These are phyloP conservation scores for Sebastes goodei DNA, from an alignment of 2,797 vertebrate genomes.

Conservation along the genomic window DNA sequence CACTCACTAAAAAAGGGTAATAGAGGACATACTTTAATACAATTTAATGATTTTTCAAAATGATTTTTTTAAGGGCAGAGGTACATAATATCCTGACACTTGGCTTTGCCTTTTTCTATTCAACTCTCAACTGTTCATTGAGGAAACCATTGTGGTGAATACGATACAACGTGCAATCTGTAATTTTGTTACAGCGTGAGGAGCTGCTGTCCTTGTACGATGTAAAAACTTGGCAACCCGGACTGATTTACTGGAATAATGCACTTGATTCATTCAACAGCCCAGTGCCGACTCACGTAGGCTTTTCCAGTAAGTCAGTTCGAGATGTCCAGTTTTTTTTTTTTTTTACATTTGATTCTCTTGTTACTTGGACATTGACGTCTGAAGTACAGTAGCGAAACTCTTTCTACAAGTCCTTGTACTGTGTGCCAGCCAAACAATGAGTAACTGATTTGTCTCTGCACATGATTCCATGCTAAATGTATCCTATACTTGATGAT, in stretches of 20 bases:
- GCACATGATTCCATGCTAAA: neutral
- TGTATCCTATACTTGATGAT: neutral
- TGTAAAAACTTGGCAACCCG: constrained; percentile 38
- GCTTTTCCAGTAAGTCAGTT: constrained; percentile 44
- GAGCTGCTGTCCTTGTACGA: constrained; percentile 40
- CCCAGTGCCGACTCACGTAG: neutral
- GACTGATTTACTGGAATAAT: constrained; percentile 55
- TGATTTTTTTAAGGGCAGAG: neutral
- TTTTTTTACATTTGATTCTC: constrained; percentile 30
- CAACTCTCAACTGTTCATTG: neutral
- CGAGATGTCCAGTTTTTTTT: constrained; percentile 9
- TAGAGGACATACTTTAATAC: neutral
- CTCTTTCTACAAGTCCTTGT: neutral
- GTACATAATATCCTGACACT: neutral
- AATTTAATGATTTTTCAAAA: neutral
- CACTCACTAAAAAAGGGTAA: constrained; percentile 1
- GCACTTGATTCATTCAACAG: constrained; percentile 25
- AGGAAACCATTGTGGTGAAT: neutral
- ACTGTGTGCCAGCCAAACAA: neutral
- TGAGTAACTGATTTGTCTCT: neutral
- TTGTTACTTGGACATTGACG: constrained; percentile 22
- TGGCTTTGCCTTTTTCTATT: neutral
- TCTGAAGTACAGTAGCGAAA: neutral
- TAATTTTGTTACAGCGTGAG: constrained; percentile 29
- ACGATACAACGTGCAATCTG: constrained; percentile 4